A percentile compares a stretch with the other conserved stretches of the same genome.
These are phyloP conservation scores for Andrena trimmerana DNA, from an alignment of 2,888 invertebrate species.

Conservation along the genomic window DNA sequence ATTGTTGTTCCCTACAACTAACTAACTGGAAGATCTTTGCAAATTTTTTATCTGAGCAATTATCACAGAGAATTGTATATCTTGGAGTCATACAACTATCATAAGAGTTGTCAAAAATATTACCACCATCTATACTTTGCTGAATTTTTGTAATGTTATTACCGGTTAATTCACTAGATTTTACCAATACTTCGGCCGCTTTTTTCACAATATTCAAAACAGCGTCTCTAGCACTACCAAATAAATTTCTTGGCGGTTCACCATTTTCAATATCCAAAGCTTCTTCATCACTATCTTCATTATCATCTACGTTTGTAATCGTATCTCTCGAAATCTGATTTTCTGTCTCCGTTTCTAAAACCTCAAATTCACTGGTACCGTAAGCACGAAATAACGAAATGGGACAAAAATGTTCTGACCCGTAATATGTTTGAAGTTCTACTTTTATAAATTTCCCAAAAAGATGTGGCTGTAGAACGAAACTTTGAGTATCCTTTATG, in stretches of 20 bases:
- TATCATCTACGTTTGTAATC: constrained; percentile 87
- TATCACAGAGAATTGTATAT: constrained; percentile 89
- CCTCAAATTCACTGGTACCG: constrained; percentile 97
- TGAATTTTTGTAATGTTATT: constrained; percentile 87
- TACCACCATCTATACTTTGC: constrained; percentile 73
- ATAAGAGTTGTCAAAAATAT: constrained; percentile 71
- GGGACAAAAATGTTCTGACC: constrained; percentile 99
- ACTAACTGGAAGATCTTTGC: constrained; percentile 90
- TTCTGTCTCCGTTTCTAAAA: constrained; percentile 92
- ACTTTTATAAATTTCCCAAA: constrained; percentile 96
- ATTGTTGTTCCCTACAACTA: constrained; percentile 89
- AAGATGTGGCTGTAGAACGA: constrained; percentile 91
- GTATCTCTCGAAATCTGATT: constrained; percentile 82
- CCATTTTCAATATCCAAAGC: constrained; percentile 89
- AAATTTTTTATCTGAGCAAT: constrained; percentile 90
- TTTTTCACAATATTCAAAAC: constrained; percentile 97
- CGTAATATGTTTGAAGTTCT: constrained; percentile 97
- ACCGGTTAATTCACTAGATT: constrained; percentile 87
- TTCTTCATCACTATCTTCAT: constrained; percentile 82
- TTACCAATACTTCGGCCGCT: constrained; percentile 94
- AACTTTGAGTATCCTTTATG: constrained; percentile 94
- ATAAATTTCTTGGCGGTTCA: constrained; percentile 89
- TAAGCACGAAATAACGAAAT: constrained; percentile 97
- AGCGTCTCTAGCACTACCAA: constrained; percentile 95
- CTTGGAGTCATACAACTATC: constrained; percentile 90